Base-by-base conservation (phyloP, 2,797 vertebrate genomes). In the Chloroceryle inda region DNA sequence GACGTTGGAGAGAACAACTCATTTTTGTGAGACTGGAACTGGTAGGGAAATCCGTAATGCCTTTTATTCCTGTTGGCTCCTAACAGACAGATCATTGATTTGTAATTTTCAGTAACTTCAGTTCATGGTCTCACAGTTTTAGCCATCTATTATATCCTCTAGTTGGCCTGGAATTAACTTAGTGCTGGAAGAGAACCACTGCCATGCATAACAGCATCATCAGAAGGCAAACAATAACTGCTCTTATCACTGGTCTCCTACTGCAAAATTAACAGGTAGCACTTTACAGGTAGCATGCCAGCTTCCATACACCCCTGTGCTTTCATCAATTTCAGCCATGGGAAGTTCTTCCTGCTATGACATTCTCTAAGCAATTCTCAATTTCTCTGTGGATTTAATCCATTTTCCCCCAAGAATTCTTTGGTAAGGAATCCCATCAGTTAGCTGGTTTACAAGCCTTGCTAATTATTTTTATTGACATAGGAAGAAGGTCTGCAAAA, bases 1-100 rank as follows among this genome's bases (percentile, higher is more conserved):
- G 18, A 21, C 0, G 1, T 2, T 20, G 26, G 17, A 74, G 24
- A 79, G 22, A 67, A 73, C 0, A 2, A 63, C 35, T 86, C 71
- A 10, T 8, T 73, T 78, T 63, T 74, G 35, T 1, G 6, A 88
- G 62, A 45, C 21, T 58, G 37, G 53, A 82, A 78, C 15, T 24
- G 56, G 52, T 49, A 85, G 19, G 42, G 29, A 62, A 76, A 55
- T 20, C 42, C 55, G 9, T 23, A 87, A 50, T 0, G 2, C 47
- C 29, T 44, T 73, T 83, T 83, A 50, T 37, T 73, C 29, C 55
- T 88, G 68, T 50, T 68, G 11, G 42, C 37, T 59, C 42, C 47
- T 33, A 55, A 77, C 18, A 62, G 37, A 66, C 47, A 85, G n/a
- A 55, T 29, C 14, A 44, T 2, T 37, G 37, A 42, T 40, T 53